Evolutionary conservation across 2,113 vertebrate species (phyloP).

Genomic region (Phaetusa simplex): DNA sequence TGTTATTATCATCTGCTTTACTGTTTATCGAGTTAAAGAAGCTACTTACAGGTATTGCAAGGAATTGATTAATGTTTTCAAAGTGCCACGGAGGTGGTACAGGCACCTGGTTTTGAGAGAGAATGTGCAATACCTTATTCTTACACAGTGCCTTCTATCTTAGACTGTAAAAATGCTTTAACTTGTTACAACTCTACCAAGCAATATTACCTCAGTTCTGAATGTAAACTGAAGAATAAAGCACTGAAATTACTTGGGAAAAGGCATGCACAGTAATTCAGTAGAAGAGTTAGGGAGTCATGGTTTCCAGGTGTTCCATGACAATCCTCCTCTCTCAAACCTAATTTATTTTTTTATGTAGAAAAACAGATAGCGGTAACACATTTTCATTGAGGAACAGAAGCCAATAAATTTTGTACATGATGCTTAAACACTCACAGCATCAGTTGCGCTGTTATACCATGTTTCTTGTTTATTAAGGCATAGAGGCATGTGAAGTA

Average conservation of each 20-base stretch:
- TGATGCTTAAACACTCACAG: background rate
- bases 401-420: background rate
- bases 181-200: background rate
- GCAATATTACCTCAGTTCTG: background rate
- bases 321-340: background rate
- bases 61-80: background rate
- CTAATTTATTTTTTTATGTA: background rate
- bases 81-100: background rate
- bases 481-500: background rate
- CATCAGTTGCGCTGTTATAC: background rate
- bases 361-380: background rate
- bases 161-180: background rate
- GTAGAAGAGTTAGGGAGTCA: fast-evolving
- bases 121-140: background rate
- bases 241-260: background rate
- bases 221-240: background rate
- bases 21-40: background rate
- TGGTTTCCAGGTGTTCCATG: background rate
- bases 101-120: background rate
- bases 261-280: background rate
- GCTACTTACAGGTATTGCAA: background rate
- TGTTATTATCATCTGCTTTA: background rate
- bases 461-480: background rate
- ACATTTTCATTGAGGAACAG: background rate
- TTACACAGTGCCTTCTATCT: background rate